Percentiles rank a stretch among this genome's conserved stretches.
These are phyloP conservation scores for Forpus xanthops DNA, from an alignment of 2,797 vertebrate species.

Conservation along the genomic window DNA sequence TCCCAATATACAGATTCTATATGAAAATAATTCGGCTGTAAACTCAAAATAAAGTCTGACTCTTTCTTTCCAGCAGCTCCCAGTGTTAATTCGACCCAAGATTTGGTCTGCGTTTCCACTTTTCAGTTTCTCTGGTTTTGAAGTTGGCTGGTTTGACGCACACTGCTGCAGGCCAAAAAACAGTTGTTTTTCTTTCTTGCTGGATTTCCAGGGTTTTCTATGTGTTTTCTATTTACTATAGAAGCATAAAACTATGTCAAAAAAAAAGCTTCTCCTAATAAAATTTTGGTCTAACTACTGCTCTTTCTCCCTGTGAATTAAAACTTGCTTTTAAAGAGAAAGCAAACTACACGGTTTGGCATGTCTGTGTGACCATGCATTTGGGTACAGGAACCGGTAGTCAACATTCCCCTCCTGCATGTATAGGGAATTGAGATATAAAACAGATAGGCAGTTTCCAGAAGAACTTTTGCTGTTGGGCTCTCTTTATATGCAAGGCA, in stretches of 20 bases:
- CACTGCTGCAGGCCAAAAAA: background rate
- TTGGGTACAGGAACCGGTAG: background rate
- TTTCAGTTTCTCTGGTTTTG: constrained; percentile 19
- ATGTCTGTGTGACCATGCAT: rapidly evolving
- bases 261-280: background rate
- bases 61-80: constrained; percentile 39
- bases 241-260: background rate
- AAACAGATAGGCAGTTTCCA: background rate
- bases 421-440: background rate
- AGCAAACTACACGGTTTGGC: background rate
- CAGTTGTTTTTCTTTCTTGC: background rate
- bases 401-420: rapidly evolving
- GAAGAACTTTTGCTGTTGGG: background rate
- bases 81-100: constrained; percentile 14
- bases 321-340: background rate
- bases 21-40: constrained; percentile 34
- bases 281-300: background rate
- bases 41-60: constrained; percentile 57
- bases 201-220: constrained; percentile 36
- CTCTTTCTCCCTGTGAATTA: background rate
- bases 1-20: background rate
- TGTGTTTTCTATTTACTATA: constrained; percentile 5
- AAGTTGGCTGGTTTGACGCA: constrained; percentile 41
- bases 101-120: constrained; percentile 53
- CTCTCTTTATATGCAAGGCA: too few species aligned